Evolutionary conservation across 1,140 invertebrate species (phyloP).

Genomic region (Sarcophaga bullata): DNA sequence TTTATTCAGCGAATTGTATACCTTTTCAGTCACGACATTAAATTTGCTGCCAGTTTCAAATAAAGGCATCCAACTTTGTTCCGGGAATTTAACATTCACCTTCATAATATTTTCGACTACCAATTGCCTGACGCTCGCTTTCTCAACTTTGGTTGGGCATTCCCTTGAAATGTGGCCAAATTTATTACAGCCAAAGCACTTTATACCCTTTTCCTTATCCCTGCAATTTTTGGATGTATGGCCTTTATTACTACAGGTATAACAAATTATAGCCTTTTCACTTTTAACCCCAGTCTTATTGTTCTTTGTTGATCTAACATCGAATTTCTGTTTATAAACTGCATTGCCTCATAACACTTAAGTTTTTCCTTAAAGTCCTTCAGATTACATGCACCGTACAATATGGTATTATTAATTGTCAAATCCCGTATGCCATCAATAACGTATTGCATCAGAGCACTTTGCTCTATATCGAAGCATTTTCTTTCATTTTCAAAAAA

Average conservation of each 20-base stretch:
- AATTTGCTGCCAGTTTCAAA: conserved; percentile 39
- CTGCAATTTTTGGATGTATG: background rate
- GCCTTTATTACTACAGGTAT: background rate
- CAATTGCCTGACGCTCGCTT: background rate
- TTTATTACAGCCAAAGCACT: too few relatives aligned
- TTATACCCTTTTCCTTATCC: conserved; percentile 3
- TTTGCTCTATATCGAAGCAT: conserved; percentile 22
- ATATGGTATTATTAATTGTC: conserved; percentile 24
- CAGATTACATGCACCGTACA: too few relatives aligned
- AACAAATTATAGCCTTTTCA: conserved; percentile 1
- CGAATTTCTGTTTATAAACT: background rate
- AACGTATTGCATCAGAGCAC: conserved; percentile 7
- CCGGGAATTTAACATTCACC: background rate
- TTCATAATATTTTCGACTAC: too few relatives aligned
- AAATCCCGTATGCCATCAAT: conserved; percentile 21
- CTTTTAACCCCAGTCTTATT: background rate
- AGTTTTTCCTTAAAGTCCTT: too few relatives aligned
- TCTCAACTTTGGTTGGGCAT: conserved; percentile 21
- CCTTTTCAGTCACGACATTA: background rate
- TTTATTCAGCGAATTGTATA: background rate
- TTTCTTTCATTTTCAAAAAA: conserved; percentile 41
- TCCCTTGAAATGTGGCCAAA: conserved; percentile 27
- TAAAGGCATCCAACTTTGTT: background rate
- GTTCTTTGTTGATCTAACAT: background rate
- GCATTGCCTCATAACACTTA: conserved; percentile 28